A percentile compares a stretch with the other conserved stretches of the same genome.
Evolutionary conservation across 2,797 vertebrate genomes (phyloP).

Genomic region (Iguana delicatissima): DNA sequence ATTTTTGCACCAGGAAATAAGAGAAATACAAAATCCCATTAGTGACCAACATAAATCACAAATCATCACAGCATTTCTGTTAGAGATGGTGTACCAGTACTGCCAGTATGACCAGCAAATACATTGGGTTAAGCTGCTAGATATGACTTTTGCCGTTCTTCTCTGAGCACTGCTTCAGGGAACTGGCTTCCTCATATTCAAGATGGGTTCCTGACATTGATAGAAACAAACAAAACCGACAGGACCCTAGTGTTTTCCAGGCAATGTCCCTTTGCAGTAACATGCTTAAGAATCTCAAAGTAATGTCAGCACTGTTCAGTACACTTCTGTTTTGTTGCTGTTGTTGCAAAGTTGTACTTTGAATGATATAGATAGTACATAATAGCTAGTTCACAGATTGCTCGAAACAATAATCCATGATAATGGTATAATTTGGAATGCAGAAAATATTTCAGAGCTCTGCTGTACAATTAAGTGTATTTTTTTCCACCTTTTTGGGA

Average conservation of each 20-base stretch:
- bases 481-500: constrained; percentile 34
- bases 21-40: neutral
- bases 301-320: neutral
- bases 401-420: constrained; percentile 23
- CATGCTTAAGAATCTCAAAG: constrained; percentile 46
- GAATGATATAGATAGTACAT: constrained; percentile 28
- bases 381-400: neutral
- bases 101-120: neutral
- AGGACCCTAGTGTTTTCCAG: constrained; percentile 23
- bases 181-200: neutral
- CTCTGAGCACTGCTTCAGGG: constrained; percentile 18
- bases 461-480: neutral
- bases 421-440: constrained; percentile 35
- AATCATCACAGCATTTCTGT: neutral
- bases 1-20: neutral
- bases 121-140: neutral
- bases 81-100: neutral
- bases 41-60: neutral
- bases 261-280: constrained; percentile 24
- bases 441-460: constrained; percentile 31
- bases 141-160: constrained; percentile 38
- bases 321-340: neutral
- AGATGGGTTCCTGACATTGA: neutral
- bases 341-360: constrained; percentile 19
- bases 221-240: neutral